Percentiles rank a stretch among this genome's conserved stretches.
Evolutionary conservation across 2,888 invertebrate species (phyloP).

Genomic region (Limnephilus auricula): DNA sequence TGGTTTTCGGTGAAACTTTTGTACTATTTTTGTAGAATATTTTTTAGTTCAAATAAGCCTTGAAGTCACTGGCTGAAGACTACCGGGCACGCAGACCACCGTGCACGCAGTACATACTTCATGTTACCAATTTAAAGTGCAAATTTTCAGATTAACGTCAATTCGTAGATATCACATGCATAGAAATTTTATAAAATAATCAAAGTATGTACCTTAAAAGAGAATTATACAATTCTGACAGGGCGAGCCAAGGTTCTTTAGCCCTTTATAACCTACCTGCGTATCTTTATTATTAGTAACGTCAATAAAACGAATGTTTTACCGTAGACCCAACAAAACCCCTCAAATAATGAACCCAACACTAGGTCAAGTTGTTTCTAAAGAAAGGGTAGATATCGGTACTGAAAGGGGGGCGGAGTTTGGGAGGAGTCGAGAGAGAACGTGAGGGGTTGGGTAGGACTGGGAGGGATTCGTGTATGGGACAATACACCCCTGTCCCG

Average conservation of each 20-base stretch:
- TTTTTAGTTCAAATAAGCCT: too few species aligned
- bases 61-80: too few species aligned
- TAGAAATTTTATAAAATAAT: neutral
- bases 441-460: neutral
- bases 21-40: too few species aligned
- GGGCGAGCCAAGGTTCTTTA: neutral
- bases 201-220: neutral
- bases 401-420: neutral
- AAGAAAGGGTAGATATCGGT: conserved; percentile 2
- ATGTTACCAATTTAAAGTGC: too few species aligned
- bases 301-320: neutral
- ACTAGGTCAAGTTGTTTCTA: conserved; percentile 28
- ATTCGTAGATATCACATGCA: too few species aligned
- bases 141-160: too few species aligned
- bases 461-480: neutral
- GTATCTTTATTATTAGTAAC: neutral
- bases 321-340: neutral
- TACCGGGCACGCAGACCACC: too few species aligned
- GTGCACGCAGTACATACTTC: too few species aligned
- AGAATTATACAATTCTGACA: neutral
- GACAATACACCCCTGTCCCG: neutral
- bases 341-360: conserved; percentile 2
- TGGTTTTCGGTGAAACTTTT: too few species aligned
- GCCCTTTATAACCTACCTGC: neutral
- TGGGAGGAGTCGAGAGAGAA: neutral